phyloP scores from a whole-genome alignment of 2,797 vertebrate species.

The Danio aesculapii region DNA sequence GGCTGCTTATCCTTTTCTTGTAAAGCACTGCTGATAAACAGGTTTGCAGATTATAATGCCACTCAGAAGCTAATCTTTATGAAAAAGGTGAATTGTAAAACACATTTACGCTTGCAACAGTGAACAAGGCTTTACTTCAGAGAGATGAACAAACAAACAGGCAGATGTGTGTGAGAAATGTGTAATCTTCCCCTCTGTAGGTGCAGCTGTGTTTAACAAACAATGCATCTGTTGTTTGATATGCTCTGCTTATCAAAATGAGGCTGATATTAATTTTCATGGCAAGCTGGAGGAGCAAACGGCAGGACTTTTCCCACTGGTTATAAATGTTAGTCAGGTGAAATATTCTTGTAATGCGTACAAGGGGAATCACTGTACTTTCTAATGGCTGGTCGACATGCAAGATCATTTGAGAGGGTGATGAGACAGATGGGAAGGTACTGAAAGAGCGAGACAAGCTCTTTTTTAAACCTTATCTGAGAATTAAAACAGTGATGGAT shows the following conservation, averaged over 20 bases:
- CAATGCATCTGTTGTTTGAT: conserved; percentile 28
- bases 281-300: conserved; percentile 22
- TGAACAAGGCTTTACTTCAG: neutral
- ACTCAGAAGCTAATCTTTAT: conserved; percentile 16
- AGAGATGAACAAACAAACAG: neutral
- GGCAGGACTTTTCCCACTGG: conserved; percentile 2
- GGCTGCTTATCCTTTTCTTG: conserved; percentile 17
- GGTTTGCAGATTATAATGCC: conserved; percentile 17
- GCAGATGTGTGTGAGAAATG: neutral
- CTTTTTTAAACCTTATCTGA: conserved; percentile 2
- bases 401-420: neutral
- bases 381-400: neutral
- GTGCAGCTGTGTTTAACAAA: conserved; percentile 33
- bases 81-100: conserved; percentile 25
- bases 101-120: neutral
- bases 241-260: conserved; percentile 23
- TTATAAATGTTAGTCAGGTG: neutral
- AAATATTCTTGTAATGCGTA: neutral
- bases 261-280: conserved; percentile 11
- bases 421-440: neutral
- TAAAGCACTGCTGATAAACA: conserved; percentile 31
- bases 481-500: neutral
- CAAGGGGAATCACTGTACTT: neutral
- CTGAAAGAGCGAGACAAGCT: neutral
- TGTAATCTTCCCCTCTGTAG: conserved; percentile 4